Percentiles rank a stretch among this genome's conserved stretches.
These are phyloP conservation scores for Eremobia ochroleuca DNA, from an alignment of 2,888 invertebrate genomes.

Conservation along the genomic window DNA sequence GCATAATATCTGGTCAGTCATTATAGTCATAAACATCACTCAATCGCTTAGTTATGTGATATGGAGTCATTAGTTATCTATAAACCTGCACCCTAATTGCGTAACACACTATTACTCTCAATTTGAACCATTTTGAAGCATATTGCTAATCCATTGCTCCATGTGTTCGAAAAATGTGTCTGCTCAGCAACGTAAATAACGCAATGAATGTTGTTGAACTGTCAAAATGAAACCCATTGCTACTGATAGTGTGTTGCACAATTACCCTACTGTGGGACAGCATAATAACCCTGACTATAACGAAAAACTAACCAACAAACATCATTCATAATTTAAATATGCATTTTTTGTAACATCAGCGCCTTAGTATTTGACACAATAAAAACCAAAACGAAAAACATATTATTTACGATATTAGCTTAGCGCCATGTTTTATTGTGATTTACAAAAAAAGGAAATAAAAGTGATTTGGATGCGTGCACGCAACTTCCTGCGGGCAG, in stretches of 20 bases:
- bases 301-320: slow-evolving; percentile 31
- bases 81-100: too few species aligned
- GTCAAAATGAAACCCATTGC: too few species aligned
- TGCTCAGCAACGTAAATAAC: too few species aligned
- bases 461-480: slow-evolving; percentile 71
- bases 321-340: slow-evolving; percentile 5
- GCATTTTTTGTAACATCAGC: slow-evolving; percentile 17
- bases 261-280: too few species aligned
- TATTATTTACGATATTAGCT: not conserved
- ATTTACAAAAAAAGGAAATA: slow-evolving; percentile 67
- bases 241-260: too few species aligned
- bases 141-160: too few species aligned
- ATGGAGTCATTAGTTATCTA: slow-evolving; percentile 11
- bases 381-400: not conserved
- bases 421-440: slow-evolving; percentile 32
- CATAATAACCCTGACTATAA: slow-evolving; percentile 18
- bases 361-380: not conserved
- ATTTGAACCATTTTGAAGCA: too few species aligned
- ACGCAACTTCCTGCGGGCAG: slow-evolving; percentile 80
- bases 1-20: slow-evolving; percentile 9
- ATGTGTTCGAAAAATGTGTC: too few species aligned
- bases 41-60: not conserved
- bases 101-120: too few species aligned
- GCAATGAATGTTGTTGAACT: too few species aligned
- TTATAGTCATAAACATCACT: slow-evolving; percentile 8